phyloP scores from a whole-genome alignment of 2,113 vertebrate genomes.

The Sinocyclocheilus maitianheensis region DNA sequence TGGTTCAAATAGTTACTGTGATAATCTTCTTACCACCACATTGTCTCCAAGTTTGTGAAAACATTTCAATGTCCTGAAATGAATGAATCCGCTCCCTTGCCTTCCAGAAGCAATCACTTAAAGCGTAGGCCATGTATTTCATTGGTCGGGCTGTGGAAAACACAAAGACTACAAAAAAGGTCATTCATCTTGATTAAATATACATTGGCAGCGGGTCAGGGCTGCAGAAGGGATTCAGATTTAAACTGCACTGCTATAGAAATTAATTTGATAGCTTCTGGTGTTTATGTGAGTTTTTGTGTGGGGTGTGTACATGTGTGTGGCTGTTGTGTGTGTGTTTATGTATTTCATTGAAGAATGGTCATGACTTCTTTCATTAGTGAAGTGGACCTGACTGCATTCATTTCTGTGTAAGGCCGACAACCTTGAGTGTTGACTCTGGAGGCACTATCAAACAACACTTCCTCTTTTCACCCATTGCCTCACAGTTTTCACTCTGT shows the following conservation, averaged over 20 bases:
- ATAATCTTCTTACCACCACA: slow-evolving; percentile 12
- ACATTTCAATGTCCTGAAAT: slow-evolving; percentile 26
- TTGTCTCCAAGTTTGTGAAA: slow-evolving; percentile 23
- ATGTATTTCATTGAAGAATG: slow-evolving; percentile 41
- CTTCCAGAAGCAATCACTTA: slow-evolving; percentile 46
- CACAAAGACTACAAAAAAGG: slow-evolving; percentile 49
- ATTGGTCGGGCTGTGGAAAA: slow-evolving; percentile 1
- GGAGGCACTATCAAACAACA: slow-evolving; percentile 23
- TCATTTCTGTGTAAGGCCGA: slow-evolving; percentile 37
- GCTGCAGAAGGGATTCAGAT: slow-evolving; percentile 56
- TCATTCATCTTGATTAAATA: slow-evolving; percentile 56
- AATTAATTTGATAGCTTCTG: slow-evolving; percentile 57
- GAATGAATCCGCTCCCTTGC: slow-evolving; percentile 10
- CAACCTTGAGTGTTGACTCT: slow-evolving; percentile 44
- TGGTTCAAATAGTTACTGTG: background rate
- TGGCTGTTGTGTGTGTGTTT: too few species aligned
- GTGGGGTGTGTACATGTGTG: too few species aligned
- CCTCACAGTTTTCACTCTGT: too few species aligned
- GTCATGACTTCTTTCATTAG: slow-evolving; percentile 59
- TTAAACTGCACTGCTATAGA: slow-evolving; percentile 59
- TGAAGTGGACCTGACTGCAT: slow-evolving; percentile 56
- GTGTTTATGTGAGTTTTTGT: slow-evolving; percentile 30
- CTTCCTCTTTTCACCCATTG: too few species aligned
- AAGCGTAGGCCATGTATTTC: slow-evolving; percentile 44
- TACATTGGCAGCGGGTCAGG: slow-evolving; percentile 53